Base-by-base conservation (phyloP, 2,888 invertebrate species). In the Dorcus hopei region DNA sequence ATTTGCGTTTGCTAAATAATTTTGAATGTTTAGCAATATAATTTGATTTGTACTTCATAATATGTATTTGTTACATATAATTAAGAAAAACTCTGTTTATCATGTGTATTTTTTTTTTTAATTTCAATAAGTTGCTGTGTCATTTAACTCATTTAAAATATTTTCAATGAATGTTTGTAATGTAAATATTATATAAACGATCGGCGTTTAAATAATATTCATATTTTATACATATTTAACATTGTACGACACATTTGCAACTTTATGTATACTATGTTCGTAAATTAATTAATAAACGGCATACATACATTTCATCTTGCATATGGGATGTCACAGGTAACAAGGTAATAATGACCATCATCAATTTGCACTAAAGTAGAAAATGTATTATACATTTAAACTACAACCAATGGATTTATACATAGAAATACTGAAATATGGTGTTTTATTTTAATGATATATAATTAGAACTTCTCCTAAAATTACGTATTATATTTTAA, bases 401-500 rank as follows among this genome's bases (percentile, higher is more conserved):
- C 61, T 61, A 65, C 66, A 64, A 66, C 67, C 62, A 67, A 66
- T 69, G 70, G 68, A 66, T 70, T 71, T 71, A 70, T 71, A 71
- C 68, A 69, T 70, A 68, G 67, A 70, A 67, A 63, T 67, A 64
- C 66, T 68, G 69, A 71, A 69, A 67, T 65, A 68, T 52, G 47
- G 53, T 54, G 57, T 62, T 58, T 62, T 59, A 61, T 63, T 63
- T 45, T 9, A 6, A 33, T 33, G 26, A 33, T 33, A 33, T 33
- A 33, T 33, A 33, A 33, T 33, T 33, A 33, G 26, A 33, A 33
- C 26, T 5, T 4, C 6, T 33, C 26, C 26, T 33, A 33, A 33
- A 33, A 33, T 33, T 33, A 33, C 3, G 5, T 7, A 1, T 33
- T 33, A 7, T 1, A 6, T 33, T 33, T 33, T 4, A 33, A 33